These are phyloP conservation scores for Tauraco hartlaubi DNA, from an alignment of 2,797 vertebrate genomes.

Conservation along the genomic window DNA sequence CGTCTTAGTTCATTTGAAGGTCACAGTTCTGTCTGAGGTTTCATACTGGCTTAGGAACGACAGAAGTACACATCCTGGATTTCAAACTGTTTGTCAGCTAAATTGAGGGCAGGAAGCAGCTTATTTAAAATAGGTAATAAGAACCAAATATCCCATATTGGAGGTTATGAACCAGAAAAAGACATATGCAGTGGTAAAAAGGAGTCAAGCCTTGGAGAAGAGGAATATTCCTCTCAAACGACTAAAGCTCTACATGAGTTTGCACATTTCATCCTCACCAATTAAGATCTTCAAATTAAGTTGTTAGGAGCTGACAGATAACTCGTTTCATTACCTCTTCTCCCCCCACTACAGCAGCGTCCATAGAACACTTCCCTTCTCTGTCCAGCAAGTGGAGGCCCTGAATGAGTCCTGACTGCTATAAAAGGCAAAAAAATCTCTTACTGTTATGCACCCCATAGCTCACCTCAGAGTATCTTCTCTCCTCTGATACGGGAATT, in stretches of 20 bases:
- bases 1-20: not conserved
- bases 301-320: slow-evolving; percentile 18
- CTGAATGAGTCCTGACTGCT: slow-evolving; percentile 49
- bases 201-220: not conserved
- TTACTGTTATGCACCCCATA: slow-evolving; percentile 16
- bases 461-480: slow-evolving; percentile 24
- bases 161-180: not conserved
- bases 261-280: not conserved
- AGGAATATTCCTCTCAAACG: not conserved
- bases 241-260: not conserved
- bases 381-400: slow-evolving; percentile 53
- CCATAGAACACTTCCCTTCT: not conserved
- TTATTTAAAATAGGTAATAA: not conserved
- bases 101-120: not conserved
- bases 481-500: not conserved
- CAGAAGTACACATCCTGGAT: not conserved
- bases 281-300: slow-evolving; percentile 4
- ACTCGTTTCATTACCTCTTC: not conserved
- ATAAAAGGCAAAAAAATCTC: slow-evolving; percentile 73
- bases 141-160: not conserved
- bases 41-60: not conserved
- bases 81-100: not conserved
- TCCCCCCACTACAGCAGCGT: not conserved
- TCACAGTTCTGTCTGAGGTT: not conserved
- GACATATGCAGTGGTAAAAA: not conserved